Evolutionary conservation across 37 sponge, comb jelly and placozoan genomes (phyloP), one percentile per base, ranked within the genome.

Genomic region (Halichondria panicea): DNA sequence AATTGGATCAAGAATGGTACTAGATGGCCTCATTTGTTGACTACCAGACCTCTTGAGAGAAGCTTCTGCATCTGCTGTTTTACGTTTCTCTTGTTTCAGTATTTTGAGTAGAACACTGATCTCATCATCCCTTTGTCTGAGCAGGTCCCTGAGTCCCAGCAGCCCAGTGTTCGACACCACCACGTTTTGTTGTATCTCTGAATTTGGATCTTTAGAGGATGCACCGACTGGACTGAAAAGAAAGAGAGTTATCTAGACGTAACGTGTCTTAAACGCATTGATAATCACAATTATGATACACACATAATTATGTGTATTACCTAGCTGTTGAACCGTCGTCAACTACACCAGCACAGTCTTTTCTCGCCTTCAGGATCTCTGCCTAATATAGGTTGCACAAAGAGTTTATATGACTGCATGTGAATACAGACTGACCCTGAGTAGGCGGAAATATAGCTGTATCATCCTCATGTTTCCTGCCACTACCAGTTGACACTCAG

Each of bases 391-490:
- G n/a, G n/a, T n/a, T n/a, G n/a, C n/a, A n/a, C n/a, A n/a, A n/a
- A n/a, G n/a, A n/a, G n/a, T n/a, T n/a, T n/a, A n/a, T n/a, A n/a
- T n/a, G n/a, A n/a, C n/a, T n/a, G n/a, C n/a, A n/a, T n/a, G n/a
- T n/a, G n/a, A n/a, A n/a, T n/a, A n/a, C n/a, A n/a, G n/a, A n/a
- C n/a, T 52, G 36, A 92, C 94, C 83, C 93, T 98, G 61, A 98
- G 36, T 24, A 93, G 70, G 21, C 72, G 74, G 69, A 92, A 98
- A 55, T 94, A 92, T 35, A 86, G 73, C 61, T 93, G 86, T 36
- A 98, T 94, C 62, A 93, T 98, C 59, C 99, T 85, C 91, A 95
- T 86, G 46, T 98, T 96, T 30, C 83, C 87, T 6, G 88, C 93
- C 1, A 98, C 79, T 34, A 56, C 12, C 4, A 98, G 81, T 53